Base-by-base conservation (phyloP, 2,113 vertebrate species). In the Thamnophis sirtalis region DNA sequence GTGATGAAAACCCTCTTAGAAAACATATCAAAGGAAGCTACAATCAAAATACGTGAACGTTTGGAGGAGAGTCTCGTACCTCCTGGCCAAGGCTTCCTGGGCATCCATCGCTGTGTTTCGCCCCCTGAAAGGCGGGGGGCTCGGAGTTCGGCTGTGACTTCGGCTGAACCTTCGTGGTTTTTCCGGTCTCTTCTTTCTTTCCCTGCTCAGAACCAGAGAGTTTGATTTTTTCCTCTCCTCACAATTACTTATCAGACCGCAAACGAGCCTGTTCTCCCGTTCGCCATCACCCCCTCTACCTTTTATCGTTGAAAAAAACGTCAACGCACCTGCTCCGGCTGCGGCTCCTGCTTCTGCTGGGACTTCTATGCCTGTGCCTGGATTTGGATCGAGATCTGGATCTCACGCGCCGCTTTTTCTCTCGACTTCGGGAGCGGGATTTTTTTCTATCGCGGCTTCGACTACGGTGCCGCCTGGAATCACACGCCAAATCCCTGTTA, bases 21-120 rank as follows among this genome's bases (percentile, higher is more conserved):
- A 91, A 73, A 1, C 10, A 6, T 1, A 2, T 38, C 24, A 80
- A 49, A 17, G 13, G 43, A 80, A 80, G 21, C 13, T 73, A 73
- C n/a, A 2, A 43, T 43, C 73, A 1, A 38, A 21, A 24, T 56
- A 73, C 51, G 43, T 43, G 54, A 60, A 92, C 54, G 0, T 10
- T 17, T 19, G 10, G 54, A 55, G 89, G 21, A 3, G 60, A 8
- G n/a, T 90, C 48, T 4, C 93, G 88, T 96, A 99, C 99, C 99
- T 99, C 96, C 99, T 98, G 95, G 99, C 99, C 94, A 99, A 95
- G 10, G 99, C 99, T 93, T 99, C 99, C 94, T 99, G 99, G 49
- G 99, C 99, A 96, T 99, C 99, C 99, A 99, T 99, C 28, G 99
- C 99, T 93, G 99, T 98, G 95, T 99, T 99, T 93, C 99, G 97